Conservation (phyloP, 2,888 invertebrate genomes). For the Chrysolina americana region DNA sequence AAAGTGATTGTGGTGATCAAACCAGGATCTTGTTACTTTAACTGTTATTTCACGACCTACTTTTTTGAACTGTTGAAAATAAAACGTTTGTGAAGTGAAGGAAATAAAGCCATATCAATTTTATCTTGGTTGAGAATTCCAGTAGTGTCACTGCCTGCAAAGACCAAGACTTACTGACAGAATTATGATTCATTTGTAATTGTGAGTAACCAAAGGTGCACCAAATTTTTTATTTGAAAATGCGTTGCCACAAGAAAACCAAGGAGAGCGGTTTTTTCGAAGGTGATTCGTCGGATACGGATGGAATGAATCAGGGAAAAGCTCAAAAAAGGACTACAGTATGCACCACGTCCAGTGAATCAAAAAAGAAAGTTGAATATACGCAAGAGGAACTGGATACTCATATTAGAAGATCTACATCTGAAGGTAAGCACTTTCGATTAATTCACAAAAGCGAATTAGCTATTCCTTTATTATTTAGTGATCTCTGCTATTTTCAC, state of each 20-base stretch:
- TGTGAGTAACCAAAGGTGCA: conserved; percentile 31
- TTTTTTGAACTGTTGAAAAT: conserved; percentile 56
- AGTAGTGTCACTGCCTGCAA: conserved; percentile 19
- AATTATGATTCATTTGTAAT: conserved; percentile 39
- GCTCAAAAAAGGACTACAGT: conserved; percentile 68
- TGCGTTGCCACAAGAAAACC: conserved; percentile 70
- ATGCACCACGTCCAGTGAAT: conserved; percentile 64
- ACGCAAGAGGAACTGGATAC: conserved; percentile 65
- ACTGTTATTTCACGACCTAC: conserved; percentile 60
- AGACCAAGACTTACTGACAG: conserved; percentile 6
- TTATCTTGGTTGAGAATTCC: conserved; percentile 38
- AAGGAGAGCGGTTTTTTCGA: conserved; percentile 90
- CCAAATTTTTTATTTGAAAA: conserved; percentile 53
- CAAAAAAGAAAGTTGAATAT: conserved; percentile 60
- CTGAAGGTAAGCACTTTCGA: conserved; percentile 42
- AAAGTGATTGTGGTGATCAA: conserved; percentile 10
- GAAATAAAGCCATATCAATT: conserved; percentile 43
- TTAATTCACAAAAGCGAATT: too few species aligned
- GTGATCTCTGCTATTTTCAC: too few species aligned
- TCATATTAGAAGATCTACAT: conserved; percentile 51
- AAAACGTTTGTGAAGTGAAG: conserved; percentile 46
- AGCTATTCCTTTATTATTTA: too few species aligned
- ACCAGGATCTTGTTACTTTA: conserved; percentile 45
- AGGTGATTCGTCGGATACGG: conserved; percentile 78
- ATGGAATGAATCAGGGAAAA: conserved; percentile 71